Base-by-base conservation (phyloP, 2,888 invertebrate species). In the Tortrix viridana region DNA sequence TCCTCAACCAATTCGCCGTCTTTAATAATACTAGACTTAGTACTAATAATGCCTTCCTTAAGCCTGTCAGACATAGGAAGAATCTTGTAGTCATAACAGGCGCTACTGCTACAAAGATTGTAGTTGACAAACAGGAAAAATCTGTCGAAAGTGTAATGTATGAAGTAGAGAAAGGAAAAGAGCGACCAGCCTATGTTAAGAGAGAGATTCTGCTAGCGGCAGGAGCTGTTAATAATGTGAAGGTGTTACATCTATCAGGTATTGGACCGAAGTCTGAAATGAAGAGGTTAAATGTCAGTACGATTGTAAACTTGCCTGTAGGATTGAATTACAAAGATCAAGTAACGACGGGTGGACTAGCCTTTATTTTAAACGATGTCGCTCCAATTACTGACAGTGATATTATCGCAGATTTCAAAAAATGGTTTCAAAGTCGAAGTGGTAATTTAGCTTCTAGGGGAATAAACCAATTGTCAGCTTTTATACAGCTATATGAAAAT, bases 221-320 rank as follows among this genome's bases (percentile, higher is more conserved):
- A 43, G 92, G 92, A n/a, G 89, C 92, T 59, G 82, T 92, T 6
- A 92, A 92, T 64, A 92, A 92, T 67, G 91, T 91, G 0, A 82
- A 84, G 58, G 67, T 92, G 23, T 67, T 92, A 12, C 89, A 90
- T 71, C 66, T 92, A 37, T 92, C 92, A 12, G 92, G 92, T 12
- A 81, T 92, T 22, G 92, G 92, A 16, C 90, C 89, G 19, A 79
- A 78, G 61, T 71, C 68, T 18, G 89, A 89, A 69, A 65, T 92
- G 19, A 80, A 79, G 59, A 90, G 86, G 68, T 77, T 82, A 58
- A 91, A 91, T 58, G 85, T 92, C 23, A 83, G 85, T 12, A 67
- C 77, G 1, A 60, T 88, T 12, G 66, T 83, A 0, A 80, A 90
- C 58, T 77, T 90, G 16, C 92, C 92, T 2, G 91, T 92, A 2